Evolutionary conservation across 1,140 invertebrate genomes (phyloP).

Genomic region (Pseudomyrmex sp.): DNA sequence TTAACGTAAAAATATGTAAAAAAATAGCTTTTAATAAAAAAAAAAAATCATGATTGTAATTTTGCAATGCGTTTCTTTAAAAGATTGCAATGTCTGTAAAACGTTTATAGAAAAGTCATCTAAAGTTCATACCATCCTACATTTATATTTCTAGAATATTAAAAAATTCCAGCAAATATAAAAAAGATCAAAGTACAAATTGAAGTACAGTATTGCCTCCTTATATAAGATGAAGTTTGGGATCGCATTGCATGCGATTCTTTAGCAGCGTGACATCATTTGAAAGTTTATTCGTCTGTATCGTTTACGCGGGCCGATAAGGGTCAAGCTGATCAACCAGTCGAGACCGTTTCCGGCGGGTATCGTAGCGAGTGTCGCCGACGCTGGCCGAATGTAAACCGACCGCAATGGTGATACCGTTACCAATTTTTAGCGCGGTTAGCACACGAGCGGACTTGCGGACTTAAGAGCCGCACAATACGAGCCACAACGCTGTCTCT

Average conservation of each 20-base stretch:
- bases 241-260: constrained; percentile 10
- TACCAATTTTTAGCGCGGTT: constrained; percentile 76
- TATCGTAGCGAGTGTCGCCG: constrained; percentile 63
- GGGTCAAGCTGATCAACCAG: constrained; percentile 62
- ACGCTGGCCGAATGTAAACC: constrained; percentile 75
- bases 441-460: constrained; percentile 71
- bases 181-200: too few relatives aligned
- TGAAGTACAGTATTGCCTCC: too few relatives aligned
- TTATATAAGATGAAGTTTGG: not conserved
- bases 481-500: constrained; percentile 45
- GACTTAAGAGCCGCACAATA: constrained; percentile 56
- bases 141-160: too few relatives aligned
- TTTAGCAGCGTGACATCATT: constrained; percentile 16
- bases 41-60: too few relatives aligned
- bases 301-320: constrained; percentile 48
- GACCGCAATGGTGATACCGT: constrained; percentile 78
- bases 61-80: too few relatives aligned
- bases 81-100: too few relatives aligned
- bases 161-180: too few relatives aligned
- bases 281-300: constrained; percentile 46
- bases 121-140: too few relatives aligned
- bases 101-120: too few relatives aligned
- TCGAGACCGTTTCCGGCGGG: constrained; percentile 64
- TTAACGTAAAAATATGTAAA: not conserved
- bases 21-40: too few relatives aligned